Evolutionary conservation across 2,797 vertebrate species (phyloP), one percentile per base, ranked within the genome.

Genomic region (Aratinga solstitialis): DNA sequence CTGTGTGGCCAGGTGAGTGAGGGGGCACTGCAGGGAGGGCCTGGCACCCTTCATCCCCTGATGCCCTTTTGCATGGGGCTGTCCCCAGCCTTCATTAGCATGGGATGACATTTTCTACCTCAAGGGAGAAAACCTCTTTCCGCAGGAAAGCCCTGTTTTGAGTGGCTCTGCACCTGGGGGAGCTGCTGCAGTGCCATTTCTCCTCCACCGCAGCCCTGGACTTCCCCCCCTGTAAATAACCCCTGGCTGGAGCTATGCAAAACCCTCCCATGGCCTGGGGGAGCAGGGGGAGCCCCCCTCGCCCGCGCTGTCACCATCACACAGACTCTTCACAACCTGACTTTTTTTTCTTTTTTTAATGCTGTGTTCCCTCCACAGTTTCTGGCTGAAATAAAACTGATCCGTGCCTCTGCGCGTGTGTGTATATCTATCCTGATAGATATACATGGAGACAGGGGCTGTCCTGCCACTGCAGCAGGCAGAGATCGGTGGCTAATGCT

Each of bases 321-420:
- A 63, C 48, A 90, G 30, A 78, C 43, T 82, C 75, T 90, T 66
- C 75, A 85, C 67, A 36, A 61, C 7, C 1, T 81, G 75, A 72
- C 36, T 54, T 56, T 43, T 75, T 82, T 15, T 11, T 42, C 36
- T 7, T 53, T 89, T 96, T 94, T 96, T 94, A 97, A 97, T 94
- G 94, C 93, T 36, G 26, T 74, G 58, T 96, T 86, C 86, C 86
- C 71, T 84, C 56, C 36, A 34, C 76, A 62, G 71, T 79, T 86
- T 82, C 66, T 92, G 83, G 78, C 82, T 93, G 84, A 94, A 97
- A 97, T 97, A 97, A 97, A 96, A 84, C 42, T 53, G 86, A 82
- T 95, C 87, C 24, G 14, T 92, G 78, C 84, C 93, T 95, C 78
- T 68, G 87, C 84, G 88, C 90, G 87, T 29, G 43, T 93, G 86